Conservation (phyloP, 2,797 vertebrate species). For the Urophycis tenuis region DNA sequence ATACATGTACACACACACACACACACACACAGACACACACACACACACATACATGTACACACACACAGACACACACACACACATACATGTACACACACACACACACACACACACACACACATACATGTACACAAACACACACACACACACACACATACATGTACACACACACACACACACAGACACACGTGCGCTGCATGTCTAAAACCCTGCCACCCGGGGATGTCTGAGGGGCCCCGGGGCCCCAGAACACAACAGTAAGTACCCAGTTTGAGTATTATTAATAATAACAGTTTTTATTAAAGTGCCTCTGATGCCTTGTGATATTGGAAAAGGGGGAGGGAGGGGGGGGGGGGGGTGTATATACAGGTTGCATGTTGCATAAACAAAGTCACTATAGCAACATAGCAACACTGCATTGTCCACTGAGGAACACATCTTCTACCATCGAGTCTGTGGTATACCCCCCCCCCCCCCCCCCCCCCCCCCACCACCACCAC, state of each 20-base stretch:
- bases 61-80: no score
- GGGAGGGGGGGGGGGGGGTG: neutral
- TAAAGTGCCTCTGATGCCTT: neutral
- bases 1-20: no score
- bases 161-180: neutral
- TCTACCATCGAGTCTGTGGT: neutral
- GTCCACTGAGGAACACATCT: no score
- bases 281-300: neutral
- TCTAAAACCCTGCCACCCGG: no score
- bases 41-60: no score
- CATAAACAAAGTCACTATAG: neutral
- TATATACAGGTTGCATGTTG: no score
- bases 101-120: no score
- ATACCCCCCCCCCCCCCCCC: constrained; percentile 9
- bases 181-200: neutral
- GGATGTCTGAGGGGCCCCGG: no score
- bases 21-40: no score
- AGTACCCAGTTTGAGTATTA: neutral
- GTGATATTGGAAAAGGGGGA: neutral
- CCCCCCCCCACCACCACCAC: no score
- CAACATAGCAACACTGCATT: neutral
- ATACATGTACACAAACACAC: no score
- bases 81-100: no score
- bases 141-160: neutral
- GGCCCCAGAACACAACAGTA: neutral